Evolutionary conservation across 2,113 vertebrate species (phyloP), one percentile per base, ranked within the genome.

Genomic region (Seriola dumerili): DNA sequence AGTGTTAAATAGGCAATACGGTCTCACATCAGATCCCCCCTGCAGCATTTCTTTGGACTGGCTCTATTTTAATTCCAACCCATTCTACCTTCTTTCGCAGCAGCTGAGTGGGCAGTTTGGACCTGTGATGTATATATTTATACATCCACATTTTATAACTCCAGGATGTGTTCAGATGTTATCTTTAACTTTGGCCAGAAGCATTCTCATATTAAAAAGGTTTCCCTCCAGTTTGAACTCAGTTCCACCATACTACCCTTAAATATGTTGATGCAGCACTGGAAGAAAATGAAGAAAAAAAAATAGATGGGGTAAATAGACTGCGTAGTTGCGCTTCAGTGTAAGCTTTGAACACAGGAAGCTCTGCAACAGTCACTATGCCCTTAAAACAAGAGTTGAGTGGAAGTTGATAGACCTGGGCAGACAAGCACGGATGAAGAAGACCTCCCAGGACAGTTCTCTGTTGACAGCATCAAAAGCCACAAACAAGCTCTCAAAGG

Each of bases 381-480:
- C 44, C 65, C 66, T 50, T 50, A 81, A 63, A 74, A 82, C 48
- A 58, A 68, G 67, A 78, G 62, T 74, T 48, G 40, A 32, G 36
- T 8, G 32, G 69, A 70, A 62, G 79, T 58, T 86, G 90, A 88
- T 83, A 75, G 85, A 91, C 75, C 50, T 44, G 72, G 12, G 48
- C n/a, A 34, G 88, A 83, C 86, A 83, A 71, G 86, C 57, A 73
- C 4, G 21, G 52, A 46, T 72, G 78, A 85, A 61, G 76, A 83
- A 75, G 81, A 85, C 81, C 68, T 88, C 89, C 89, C 85, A 17
- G 78, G 89, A 91, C 66, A 73, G 29, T 79, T 93, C 77, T 63
- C 55, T 76, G 61, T 65, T 64, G 85, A 87, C 90, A 68, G 59
- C 84, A 46, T 84, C 62, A 79, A 64, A 91, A 93, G 71, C 79